Conservation (phyloP, 2,888 invertebrate genomes). For the Odontocolon sp. region DNA sequence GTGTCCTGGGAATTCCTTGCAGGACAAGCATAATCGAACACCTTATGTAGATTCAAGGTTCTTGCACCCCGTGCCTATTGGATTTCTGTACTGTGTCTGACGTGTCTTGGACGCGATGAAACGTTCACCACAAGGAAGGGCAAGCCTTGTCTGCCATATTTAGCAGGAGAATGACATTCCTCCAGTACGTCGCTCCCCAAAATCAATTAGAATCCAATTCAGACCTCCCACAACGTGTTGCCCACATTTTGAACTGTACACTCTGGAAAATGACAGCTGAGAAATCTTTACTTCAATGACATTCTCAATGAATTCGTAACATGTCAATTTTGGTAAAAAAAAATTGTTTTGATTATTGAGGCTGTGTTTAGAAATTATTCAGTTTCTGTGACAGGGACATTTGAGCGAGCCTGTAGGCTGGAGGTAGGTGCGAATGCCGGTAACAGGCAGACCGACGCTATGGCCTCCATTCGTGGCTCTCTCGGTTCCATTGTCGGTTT, state of each 20-base stretch:
- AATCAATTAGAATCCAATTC: conserved; percentile 20
- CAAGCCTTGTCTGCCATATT: conserved; percentile 62
- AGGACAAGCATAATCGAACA: conserved; percentile 63
- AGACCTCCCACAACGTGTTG: too few relatives aligned
- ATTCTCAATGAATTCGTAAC: too few relatives aligned
- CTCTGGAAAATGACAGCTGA: too few relatives aligned
- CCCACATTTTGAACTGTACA: too few relatives aligned
- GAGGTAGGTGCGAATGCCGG: conserved; percentile 54
- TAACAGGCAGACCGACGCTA: conserved; percentile 63
- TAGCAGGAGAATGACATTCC: conserved; percentile 58
- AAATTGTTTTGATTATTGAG: neutral
- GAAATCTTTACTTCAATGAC: too few relatives aligned
- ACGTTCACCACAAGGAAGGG: conserved; percentile 27
- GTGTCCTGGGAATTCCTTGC: conserved; percentile 64
- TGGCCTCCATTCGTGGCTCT: conserved; percentile 67
- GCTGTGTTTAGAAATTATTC: neutral
- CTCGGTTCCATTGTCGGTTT: conserved; percentile 73
- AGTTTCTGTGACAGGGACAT: neutral
- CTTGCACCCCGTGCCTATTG: conserved; percentile 59
- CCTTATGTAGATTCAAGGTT: conserved; percentile 58
- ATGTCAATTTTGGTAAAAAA: too few relatives aligned
- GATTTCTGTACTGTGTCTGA: too few relatives aligned
- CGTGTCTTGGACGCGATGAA: too few relatives aligned
- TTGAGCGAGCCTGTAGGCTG: conserved; percentile 35
- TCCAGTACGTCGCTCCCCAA: conserved; percentile 58